These are phyloP conservation scores for Charanyca ferruginea DNA, from an alignment of 2,888 invertebrate genomes.

Conservation along the genomic window DNA sequence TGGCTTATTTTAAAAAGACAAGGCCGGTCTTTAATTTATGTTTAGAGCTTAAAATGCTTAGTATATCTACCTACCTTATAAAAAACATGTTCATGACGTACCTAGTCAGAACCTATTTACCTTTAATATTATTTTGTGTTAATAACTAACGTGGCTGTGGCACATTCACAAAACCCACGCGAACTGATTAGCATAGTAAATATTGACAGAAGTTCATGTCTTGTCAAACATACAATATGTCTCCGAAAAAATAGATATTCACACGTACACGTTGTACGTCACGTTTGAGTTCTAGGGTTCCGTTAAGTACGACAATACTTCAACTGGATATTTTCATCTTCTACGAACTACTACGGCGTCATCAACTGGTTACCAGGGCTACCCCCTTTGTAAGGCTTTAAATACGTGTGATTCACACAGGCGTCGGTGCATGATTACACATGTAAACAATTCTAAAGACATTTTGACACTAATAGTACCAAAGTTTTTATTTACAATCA, in stretches of 20 bases:
- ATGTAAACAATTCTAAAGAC: too few species aligned
- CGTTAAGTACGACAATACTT: slow-evolving; percentile 15
- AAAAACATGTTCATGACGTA: slow-evolving; percentile 6
- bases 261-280: slow-evolving; percentile 6
- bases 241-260: slow-evolving; percentile 21
- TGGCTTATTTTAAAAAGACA: slow-evolving; percentile 4
- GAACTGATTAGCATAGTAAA: slow-evolving; percentile 54
- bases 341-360: background rate
- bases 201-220: slow-evolving; percentile 40
- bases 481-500: too few species aligned
- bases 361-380: too few species aligned
- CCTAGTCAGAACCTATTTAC: slow-evolving; percentile 5
- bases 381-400: too few species aligned
- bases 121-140: slow-evolving; percentile 32
- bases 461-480: too few species aligned
- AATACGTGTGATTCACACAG: too few species aligned
- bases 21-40: background rate
- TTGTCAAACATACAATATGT: slow-evolving; percentile 28
- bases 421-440: too few species aligned
- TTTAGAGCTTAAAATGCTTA: background rate
- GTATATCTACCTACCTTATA: background rate
- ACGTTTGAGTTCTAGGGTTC: slow-evolving; percentile 24
- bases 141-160: slow-evolving; percentile 17
- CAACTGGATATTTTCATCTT: slow-evolving; percentile 11
- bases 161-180: slow-evolving; percentile 32